Evolutionary conservation across 2,888 invertebrate genomes (phyloP).

Genomic region (Dryobota labecula): DNA sequence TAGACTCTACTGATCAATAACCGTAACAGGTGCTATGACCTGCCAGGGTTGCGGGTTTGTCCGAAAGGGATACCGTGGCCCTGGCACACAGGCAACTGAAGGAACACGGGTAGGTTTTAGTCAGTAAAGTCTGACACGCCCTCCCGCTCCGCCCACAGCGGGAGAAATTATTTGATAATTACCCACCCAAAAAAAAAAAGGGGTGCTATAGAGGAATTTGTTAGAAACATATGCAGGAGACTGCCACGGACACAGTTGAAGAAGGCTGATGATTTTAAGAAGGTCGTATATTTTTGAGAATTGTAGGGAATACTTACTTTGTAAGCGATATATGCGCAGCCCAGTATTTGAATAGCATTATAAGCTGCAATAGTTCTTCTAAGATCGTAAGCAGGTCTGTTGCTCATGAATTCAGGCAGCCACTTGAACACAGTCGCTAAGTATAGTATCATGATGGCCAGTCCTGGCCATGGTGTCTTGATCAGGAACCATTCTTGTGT

Average conservation of each 20-base stretch:
- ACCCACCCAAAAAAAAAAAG: too few relatives aligned
- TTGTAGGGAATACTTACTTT: slow-evolving; percentile 84
- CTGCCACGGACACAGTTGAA: neutral
- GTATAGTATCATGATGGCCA: slow-evolving; percentile 91
- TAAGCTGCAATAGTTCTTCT: slow-evolving; percentile 92
- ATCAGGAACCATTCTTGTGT: slow-evolving; percentile 93
- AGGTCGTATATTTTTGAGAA: neutral
- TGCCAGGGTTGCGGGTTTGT: too few relatives aligned
- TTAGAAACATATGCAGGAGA: neutral
- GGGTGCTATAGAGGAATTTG: neutral
- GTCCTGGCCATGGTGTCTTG: slow-evolving; percentile 92
- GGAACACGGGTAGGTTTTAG: too few relatives aligned
- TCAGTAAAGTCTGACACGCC: too few relatives aligned
- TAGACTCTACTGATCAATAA: neutral
- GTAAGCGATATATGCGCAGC: slow-evolving; percentile 91
- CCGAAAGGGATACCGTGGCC: too few relatives aligned
- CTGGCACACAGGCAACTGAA: too few relatives aligned
- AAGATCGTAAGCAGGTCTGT: slow-evolving; percentile 92
- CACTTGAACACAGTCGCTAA: slow-evolving; percentile 92
- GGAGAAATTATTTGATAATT: too few relatives aligned
- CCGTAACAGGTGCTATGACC: too few relatives aligned
- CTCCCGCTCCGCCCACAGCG: too few relatives aligned
- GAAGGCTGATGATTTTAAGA: neutral
- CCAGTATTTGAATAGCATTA: slow-evolving; percentile 92
- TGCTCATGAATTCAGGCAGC: slow-evolving; percentile 93